These are phyloP conservation scores for Taphrorychus bicolor DNA, from an alignment of 2,888 invertebrate genomes.

Conservation along the genomic window DNA sequence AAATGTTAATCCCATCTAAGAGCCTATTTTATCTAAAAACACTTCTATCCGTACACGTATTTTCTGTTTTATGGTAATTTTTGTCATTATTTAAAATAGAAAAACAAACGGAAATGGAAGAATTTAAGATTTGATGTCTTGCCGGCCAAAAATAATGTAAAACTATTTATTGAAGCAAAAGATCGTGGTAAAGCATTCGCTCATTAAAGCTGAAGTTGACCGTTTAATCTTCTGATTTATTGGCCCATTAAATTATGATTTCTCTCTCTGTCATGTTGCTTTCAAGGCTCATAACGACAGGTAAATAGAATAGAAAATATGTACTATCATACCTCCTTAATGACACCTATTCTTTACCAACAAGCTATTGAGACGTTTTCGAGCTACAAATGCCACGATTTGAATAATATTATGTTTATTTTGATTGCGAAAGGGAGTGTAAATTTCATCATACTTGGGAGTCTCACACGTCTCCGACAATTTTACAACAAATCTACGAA, in stretches of 20 bases:
- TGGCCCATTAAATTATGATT: not conserved
- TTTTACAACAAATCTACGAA: not conserved
- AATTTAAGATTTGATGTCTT: not conserved
- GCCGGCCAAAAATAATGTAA: not conserved
- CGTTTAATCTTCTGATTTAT: not conserved
- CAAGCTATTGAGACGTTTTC: not conserved
- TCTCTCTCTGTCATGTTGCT: not conserved
- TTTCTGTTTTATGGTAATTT: no score
- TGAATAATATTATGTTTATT: not conserved
- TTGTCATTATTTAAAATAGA: no score
- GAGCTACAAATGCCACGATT: not conserved
- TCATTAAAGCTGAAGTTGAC: not conserved
- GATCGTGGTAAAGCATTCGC: not conserved
- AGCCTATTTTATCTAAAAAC: slow-evolving; percentile 13
- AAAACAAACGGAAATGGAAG: not conserved
- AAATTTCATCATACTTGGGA: not conserved
- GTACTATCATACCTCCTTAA: not conserved
- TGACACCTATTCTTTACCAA: not conserved
- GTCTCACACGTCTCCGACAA: not conserved
- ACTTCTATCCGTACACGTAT: not conserved
- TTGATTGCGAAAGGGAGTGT: not conserved
- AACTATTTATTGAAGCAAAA: no score
- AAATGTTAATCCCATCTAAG: slow-evolving; percentile 3
- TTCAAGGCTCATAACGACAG: not conserved
- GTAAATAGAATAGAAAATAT: not conserved